These are phyloP conservation scores for Phenganax subtilis DNA, from an alignment of 92 coral and sea anemone genomes.

Conservation along the genomic window DNA sequence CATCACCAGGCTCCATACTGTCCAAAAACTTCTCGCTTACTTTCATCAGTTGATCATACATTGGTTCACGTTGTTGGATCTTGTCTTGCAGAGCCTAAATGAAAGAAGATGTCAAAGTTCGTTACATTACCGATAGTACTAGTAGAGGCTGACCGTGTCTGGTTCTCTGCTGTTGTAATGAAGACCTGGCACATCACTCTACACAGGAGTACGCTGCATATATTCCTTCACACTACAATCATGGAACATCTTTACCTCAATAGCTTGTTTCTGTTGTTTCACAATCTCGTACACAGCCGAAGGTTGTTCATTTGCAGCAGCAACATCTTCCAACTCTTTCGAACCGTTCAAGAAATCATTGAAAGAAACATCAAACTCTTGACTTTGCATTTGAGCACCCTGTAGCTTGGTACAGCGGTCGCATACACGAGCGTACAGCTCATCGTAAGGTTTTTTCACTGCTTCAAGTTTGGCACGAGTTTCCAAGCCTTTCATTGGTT, in stretches of 20 bases:
- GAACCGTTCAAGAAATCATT: constrained; percentile 68
- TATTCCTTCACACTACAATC: not conserved
- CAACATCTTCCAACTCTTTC: constrained; percentile 74
- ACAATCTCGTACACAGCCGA: constrained; percentile 83
- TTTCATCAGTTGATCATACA: constrained; percentile 76
- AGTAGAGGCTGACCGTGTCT: too few species aligned
- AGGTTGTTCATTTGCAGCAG: constrained; percentile 59
- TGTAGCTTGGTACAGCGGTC: constrained; percentile 82
- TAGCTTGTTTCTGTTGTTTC: constrained; percentile 63
- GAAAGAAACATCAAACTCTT: constrained; percentile 90
- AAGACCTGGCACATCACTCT: not conserved
- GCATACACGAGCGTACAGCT: constrained; percentile 64
- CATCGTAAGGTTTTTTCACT: constrained; percentile 76
- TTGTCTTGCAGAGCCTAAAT: constrained; percentile 62
- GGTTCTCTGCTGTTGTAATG: not conserved
- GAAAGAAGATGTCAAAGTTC: not conserved
- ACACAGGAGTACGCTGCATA: not conserved
- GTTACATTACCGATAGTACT: too few species aligned
- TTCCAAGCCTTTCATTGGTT: constrained; percentile 76
- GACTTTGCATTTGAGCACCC: constrained; percentile 97
- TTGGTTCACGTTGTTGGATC: constrained; percentile 74
- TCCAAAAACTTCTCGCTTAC: constrained; percentile 72
- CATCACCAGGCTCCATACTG: constrained; percentile 80
- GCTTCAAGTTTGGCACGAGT: constrained; percentile 88
- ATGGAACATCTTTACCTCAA: constrained; percentile 54